phyloP scores from a whole-genome alignment of 2,888 invertebrate species.

The Drosophila rellima region DNA sequence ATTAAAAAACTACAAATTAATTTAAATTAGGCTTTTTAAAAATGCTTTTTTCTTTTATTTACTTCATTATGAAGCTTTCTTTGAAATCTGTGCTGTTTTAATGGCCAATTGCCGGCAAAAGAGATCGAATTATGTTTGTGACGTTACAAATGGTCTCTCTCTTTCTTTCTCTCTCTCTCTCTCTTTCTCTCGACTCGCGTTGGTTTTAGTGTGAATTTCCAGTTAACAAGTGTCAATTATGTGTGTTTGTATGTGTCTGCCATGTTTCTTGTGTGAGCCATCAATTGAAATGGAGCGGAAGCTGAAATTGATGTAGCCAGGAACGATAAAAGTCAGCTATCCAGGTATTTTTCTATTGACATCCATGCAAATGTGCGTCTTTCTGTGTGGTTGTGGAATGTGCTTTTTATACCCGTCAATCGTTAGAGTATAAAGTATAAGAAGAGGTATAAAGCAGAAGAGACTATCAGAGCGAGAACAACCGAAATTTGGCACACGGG shows the following conservation, averaged over 20 bases:
- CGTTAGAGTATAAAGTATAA: too few relatives aligned
- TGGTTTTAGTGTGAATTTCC: background rate
- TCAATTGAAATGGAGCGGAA: background rate
- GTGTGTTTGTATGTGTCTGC: constrained; percentile 2
- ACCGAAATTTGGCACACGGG: too few relatives aligned
- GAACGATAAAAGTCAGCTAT: constrained; percentile 26
- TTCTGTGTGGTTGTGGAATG: background rate
- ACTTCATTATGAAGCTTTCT: too few relatives aligned
- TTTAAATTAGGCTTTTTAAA: too few relatives aligned
- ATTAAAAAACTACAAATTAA: too few relatives aligned
- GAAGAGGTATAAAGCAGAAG: too few relatives aligned
- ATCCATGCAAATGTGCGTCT: background rate
- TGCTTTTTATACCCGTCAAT: background rate
- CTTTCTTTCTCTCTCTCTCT: background rate
- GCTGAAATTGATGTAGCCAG: constrained; percentile 43
- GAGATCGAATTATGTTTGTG: background rate
- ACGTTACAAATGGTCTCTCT: background rate
- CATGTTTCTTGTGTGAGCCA: constrained; percentile 5
- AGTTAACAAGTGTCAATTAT: constrained; percentile 26
- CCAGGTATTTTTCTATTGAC: constrained; percentile 15
- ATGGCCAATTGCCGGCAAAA: too few relatives aligned
- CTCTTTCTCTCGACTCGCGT: background rate
- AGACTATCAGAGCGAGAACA: too few relatives aligned
- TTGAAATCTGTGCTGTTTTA: too few relatives aligned
- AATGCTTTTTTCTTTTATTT: too few relatives aligned